Evolutionary conservation across 2,797 vertebrate species (phyloP).

Genomic region (Cirrhinus molitorella): DNA sequence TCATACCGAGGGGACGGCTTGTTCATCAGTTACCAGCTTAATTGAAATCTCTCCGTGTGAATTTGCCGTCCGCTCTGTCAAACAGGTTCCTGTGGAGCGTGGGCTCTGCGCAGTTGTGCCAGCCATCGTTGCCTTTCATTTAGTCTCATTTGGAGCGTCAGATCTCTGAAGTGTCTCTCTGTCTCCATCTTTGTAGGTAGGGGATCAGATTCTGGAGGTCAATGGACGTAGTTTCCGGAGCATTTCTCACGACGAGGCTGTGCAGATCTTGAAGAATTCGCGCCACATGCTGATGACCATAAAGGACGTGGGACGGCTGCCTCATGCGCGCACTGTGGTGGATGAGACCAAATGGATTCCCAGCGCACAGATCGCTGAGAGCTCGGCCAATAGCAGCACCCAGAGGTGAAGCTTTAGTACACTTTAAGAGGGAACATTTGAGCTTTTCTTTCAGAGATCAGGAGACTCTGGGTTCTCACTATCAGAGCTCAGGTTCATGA

Average conservation of each 20-base stretch:
- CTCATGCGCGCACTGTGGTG: slow-evolving; percentile 88
- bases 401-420: slow-evolving; percentile 51
- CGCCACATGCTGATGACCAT: slow-evolving; percentile 88
- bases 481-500: neutral
- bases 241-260: slow-evolving; percentile 91
- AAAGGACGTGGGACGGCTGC: slow-evolving; percentile 90
- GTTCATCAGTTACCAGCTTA: neutral
- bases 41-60: neutral
- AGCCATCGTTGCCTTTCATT: slow-evolving; percentile 6
- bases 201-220: slow-evolving; percentile 94
- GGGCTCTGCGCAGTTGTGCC: neutral
- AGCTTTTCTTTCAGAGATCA: neutral
- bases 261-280: slow-evolving; percentile 88
- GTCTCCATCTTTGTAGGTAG: slow-evolving; percentile 80
- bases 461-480: neutral
- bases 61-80: neutral
- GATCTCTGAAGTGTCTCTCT: neutral
- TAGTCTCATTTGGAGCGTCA: neutral
- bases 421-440: neutral
- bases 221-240: slow-evolving; percentile 88
- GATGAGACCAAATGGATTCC: slow-evolving; percentile 91
- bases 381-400: slow-evolving; percentile 57
- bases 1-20: slow-evolving; percentile 18
- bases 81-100: slow-evolving; percentile 14
- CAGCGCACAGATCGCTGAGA: slow-evolving; percentile 81